phyloP scores from a whole-genome alignment of 2,888 invertebrate genomes.

The Oscheius sp. region DNA sequence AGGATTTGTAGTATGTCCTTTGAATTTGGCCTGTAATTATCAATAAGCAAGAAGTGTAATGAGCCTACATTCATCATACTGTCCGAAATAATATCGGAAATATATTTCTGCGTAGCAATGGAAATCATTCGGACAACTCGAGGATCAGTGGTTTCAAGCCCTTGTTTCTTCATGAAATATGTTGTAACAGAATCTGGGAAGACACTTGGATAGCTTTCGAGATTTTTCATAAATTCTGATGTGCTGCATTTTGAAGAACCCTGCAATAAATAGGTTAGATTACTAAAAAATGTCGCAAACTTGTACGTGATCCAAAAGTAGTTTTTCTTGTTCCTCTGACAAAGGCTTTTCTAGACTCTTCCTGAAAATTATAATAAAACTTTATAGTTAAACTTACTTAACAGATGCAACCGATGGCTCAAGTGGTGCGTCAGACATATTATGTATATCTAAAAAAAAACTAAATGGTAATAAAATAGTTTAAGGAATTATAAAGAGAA shows the following conservation, averaged over 20 bases:
- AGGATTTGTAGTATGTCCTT: not conserved
- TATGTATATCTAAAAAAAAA: not conserved
- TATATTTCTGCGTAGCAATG: constrained; percentile 93
- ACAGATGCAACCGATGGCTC: constrained; percentile 4
- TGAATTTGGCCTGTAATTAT: not conserved
- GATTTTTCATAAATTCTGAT: constrained; percentile 87
- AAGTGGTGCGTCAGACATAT: not conserved
- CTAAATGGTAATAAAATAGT: not conserved
- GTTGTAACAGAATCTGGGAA: constrained; percentile 93
- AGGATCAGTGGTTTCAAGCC: constrained; percentile 89
- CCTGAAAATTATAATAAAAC: too few species aligned
- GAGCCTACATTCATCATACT: constrained; percentile 84
- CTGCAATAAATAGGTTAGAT: constrained; percentile 15
- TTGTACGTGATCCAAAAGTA: constrained; percentile 32
- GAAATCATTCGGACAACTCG: constrained; percentile 83
- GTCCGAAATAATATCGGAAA: constrained; percentile 87
- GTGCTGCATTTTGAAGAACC: constrained; percentile 52
- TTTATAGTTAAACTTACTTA: not conserved
- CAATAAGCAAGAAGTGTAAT: not conserved
- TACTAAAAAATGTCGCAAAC: not conserved
- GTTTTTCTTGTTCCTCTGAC: constrained; percentile 35
- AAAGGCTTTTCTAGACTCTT: constrained; percentile 40
- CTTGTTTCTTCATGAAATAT: constrained; percentile 86
- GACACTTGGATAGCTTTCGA: constrained; percentile 93
- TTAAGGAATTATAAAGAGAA: not conserved